A percentile compares a stretch with the other conserved stretches of the same genome.
These are phyloP conservation scores for Nanorana parkeri DNA, from an alignment of 2,113 vertebrate genomes.

Conservation along the genomic window DNA sequence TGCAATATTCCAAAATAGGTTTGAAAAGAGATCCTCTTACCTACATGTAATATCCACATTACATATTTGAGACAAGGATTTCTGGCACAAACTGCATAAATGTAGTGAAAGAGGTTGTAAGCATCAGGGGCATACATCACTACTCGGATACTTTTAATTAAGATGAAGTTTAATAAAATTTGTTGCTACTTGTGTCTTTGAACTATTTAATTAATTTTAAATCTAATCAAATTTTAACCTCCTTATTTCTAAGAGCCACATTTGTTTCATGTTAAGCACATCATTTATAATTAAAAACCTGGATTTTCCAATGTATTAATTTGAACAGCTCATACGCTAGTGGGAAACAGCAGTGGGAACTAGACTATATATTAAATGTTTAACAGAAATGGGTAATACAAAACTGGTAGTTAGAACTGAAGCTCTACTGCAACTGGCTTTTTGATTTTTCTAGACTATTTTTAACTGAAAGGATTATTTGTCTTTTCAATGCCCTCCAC, in stretches of 20 bases:
- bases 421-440: no score
- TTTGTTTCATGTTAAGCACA: constrained; percentile 54
- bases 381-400: not conserved
- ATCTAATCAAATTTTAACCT: constrained; percentile 49
- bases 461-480: no score
- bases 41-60: not conserved
- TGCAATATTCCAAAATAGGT: no score
- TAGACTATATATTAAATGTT: not conserved
- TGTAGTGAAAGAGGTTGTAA: constrained; percentile 21
- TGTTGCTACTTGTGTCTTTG: constrained; percentile 49
- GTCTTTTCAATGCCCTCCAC: no score
- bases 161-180: constrained; percentile 48
- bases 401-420: not conserved
- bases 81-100: not conserved
- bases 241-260: constrained; percentile 37
- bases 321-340: not conserved
- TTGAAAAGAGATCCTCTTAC: no score
- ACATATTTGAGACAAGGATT: not conserved
- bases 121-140: constrained; percentile 22
- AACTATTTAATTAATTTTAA: constrained; percentile 56
- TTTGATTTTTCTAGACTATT: no score
- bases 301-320: constrained; percentile 38
- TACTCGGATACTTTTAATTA: constrained; percentile 46
- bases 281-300: constrained; percentile 53
- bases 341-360: not conserved